phyloP scores from a whole-genome alignment of 1,140 invertebrate genomes.

The Oreohelix idahoensis region DNA sequence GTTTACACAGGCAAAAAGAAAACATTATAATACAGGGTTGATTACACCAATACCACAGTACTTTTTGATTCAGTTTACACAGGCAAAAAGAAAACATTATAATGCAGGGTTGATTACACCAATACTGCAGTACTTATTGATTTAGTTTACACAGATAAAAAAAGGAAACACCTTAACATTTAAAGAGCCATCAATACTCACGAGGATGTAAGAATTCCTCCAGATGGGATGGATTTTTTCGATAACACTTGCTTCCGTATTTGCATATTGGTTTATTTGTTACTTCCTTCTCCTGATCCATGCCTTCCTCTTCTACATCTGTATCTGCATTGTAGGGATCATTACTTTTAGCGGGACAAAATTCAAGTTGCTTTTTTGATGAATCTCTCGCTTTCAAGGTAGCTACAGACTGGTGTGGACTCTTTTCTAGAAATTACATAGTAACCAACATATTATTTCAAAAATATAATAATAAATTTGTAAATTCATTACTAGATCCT shows the following conservation, averaged over 20 bases:
- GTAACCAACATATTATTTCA: background rate
- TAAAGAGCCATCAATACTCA: constrained; percentile 4
- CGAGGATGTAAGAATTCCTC: constrained; percentile 57
- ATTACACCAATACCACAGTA: too few species aligned
- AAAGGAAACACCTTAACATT: too few species aligned
- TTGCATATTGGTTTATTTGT: constrained; percentile 50
- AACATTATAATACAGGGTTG: too few species aligned
- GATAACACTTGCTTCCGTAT: constrained; percentile 62
- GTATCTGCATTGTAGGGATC: constrained; percentile 28
- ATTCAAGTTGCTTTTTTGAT: background rate
- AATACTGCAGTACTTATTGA: too few species aligned
- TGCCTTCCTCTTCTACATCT: constrained; percentile 23
- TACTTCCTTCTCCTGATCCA: background rate
- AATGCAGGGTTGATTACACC: too few species aligned
- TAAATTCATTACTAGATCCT: too few species aligned
- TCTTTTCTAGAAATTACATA: background rate
- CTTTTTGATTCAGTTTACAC: too few species aligned
- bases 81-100: too few species aligned
- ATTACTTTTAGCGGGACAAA: background rate
- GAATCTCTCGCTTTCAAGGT: background rate
- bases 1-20: too few species aligned
- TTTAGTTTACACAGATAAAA: too few species aligned
- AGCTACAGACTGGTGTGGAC: background rate
- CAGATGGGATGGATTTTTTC: constrained; percentile 62
- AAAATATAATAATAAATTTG: too few species aligned